Conservation (phyloP, 1,140 invertebrate species). For the Melanaphis sacchari region DNA sequence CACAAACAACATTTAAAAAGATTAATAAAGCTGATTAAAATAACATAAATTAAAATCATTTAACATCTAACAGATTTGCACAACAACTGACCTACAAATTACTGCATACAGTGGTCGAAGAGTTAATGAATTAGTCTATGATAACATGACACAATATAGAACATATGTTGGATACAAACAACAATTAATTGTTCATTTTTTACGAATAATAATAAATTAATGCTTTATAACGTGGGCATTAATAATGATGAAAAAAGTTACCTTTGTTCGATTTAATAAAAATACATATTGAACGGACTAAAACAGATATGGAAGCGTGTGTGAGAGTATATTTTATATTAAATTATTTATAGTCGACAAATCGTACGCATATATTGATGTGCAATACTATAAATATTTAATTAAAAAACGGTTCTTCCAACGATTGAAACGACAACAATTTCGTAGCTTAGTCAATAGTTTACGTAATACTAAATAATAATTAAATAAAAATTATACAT, state of each 20-base stretch:
- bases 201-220: not conserved
- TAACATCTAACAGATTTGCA: not conserved
- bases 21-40: not conserved
- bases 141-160: not conserved
- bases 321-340: not conserved
- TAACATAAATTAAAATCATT: slow-evolving; percentile 7
- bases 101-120: not conserved
- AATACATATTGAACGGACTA: not conserved
- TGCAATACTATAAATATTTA: not conserved
- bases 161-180: not conserved
- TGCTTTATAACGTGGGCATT: not conserved
- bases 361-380: not conserved
- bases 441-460: not conserved
- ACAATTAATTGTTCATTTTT: not conserved
- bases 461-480: not conserved
- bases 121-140: not conserved
- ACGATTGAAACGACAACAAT: not conserved
- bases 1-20: not conserved
- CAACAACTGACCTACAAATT: slow-evolving; percentile 13
- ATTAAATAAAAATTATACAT: not conserved
- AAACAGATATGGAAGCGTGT: not conserved
- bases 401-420: not conserved
- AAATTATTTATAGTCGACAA: not conserved
- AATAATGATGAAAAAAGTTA: not conserved
- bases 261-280: not conserved